Evolutionary conservation across 92 coral and sea anemone genomes (phyloP), one percentile per base, ranked within the genome.

Genomic region (Bergia puertoricense): DNA sequence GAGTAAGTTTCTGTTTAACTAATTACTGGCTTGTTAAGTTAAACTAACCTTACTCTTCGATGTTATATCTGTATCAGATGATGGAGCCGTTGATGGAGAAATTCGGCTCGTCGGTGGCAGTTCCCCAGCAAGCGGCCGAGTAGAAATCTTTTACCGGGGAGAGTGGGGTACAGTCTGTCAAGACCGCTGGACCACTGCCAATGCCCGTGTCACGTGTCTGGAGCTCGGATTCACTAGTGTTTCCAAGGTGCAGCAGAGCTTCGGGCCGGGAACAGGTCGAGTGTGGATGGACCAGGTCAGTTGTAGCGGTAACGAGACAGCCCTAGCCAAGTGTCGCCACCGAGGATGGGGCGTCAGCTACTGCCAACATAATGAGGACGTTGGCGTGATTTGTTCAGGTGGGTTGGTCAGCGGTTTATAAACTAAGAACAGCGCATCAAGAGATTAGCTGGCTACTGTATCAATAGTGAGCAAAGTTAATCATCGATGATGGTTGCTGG

Each of bases 81-180:
- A 74, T n/a, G 93, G 95, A 79, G 93, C 96, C 22, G 88, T 92
- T 20, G 98, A 95, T 41, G 98, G 98, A 16, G 92, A 89, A 39
- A 86, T 95, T 72, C 92, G 96, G 1, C 91, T 95, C 37, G 39
- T 36, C 36, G 98, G 98, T 10, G 98, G 98, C 18, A 83, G 92
- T 86, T 93, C 96, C 0, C 77, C 73, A 20, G 92, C 86, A 38
- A 95, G 94, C 73, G 98, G 98, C 76, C 94, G 98, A 37, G 90
- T 95, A 18, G 98, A 95, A 82, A 91, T 95, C 57, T 95, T 90
- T 76, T 94, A 92, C 76, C 93, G 88, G 10, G 98, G 98, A 45
- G 98, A 95, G 74, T 95, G 98, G 96, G 98, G 98, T 37, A 93
- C 98, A 80, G 93, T 95, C 39, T 95, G 98, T 72, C 94, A 93